Conservation (phyloP, 2,888 invertebrate species). For the Tiliacea citrago region DNA sequence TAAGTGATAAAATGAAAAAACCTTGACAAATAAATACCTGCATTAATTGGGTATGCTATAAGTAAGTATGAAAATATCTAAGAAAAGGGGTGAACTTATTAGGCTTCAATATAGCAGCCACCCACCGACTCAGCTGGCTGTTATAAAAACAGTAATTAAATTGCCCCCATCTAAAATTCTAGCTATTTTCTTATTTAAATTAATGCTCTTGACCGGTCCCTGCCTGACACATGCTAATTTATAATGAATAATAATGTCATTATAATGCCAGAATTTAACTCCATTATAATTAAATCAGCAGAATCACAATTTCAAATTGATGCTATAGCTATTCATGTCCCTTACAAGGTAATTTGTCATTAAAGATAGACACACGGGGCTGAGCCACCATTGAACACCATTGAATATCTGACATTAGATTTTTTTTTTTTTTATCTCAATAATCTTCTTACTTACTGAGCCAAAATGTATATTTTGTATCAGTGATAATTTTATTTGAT, state of each 20-base stretch:
- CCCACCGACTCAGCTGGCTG: not conserved
- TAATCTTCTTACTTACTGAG: no score
- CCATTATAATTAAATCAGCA: conserved; percentile 11
- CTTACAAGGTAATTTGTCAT: not conserved
- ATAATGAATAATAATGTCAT: no score
- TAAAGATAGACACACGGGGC: not conserved
- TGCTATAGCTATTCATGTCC: not conserved
- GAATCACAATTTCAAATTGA: not conserved
- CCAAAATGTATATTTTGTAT: no score
- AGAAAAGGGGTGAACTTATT: not conserved
- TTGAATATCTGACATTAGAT: no score
- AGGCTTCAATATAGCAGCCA: not conserved
- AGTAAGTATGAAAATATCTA: not conserved
- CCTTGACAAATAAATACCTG: not conserved
- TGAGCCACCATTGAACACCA: not conserved
- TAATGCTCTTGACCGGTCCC: not conserved
- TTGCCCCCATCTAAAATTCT: no score
- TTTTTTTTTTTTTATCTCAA: no score
- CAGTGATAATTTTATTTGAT: no score
- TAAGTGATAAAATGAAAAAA: not conserved
- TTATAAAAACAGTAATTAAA: not conserved
- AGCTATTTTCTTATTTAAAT: not conserved
- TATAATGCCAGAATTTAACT: conserved; percentile 1
- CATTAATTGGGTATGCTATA: not conserved
- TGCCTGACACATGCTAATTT: not conserved